Base-by-base conservation (phyloP, 2,113 vertebrate species). In the Oxygymnocypris stewartii region DNA sequence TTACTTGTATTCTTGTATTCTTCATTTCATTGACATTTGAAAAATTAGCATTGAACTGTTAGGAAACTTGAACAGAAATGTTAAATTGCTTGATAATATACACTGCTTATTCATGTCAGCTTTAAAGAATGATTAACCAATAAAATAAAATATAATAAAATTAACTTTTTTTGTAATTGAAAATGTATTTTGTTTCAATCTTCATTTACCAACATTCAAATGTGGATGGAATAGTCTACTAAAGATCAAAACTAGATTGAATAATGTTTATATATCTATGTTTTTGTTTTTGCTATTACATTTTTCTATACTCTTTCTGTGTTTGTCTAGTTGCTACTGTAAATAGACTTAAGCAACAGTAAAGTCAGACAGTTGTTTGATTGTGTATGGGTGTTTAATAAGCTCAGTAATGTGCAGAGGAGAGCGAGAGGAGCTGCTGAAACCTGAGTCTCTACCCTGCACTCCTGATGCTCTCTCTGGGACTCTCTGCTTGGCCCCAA, bases 401-500 rank as follows among this genome's bases (percentile, higher is more conserved):
- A 73, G 69, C 74, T 28, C 20, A 76, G 40, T 76, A 44, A 44
- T 49, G 42, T 13, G 42, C 74, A 47, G 74, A 76, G 28, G 69
- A 63, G 83, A 63, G 51, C 79, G 47, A 86, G 82, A 59, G 61
- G 25, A 88, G 82, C 0, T 87, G 1, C 88, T 95, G 94, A 95
- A 96, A 96, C 94, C 91, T 91, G 96, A 92, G 93, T 95, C 95
- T 94, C 91, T 92, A 93, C 93, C 92, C 95, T 96, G 95, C 95
- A 96, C 96, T 97, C 96, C 96, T 95, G 95, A 93, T 93, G 92
- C 94, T 95, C 96, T 97, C 96, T 94, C 90, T 95, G 96, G 96
- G 95, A 97, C 94, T 95, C 95, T 94, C 94, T 92, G 93, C 95
- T 96, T 96, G 95, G 96, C 94, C 94, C n/a, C 79, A 89, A 94